phyloP scores from a whole-genome alignment of 37 sponge, comb jelly and placozoan genomes.

The Beroe forskalii region DNA sequence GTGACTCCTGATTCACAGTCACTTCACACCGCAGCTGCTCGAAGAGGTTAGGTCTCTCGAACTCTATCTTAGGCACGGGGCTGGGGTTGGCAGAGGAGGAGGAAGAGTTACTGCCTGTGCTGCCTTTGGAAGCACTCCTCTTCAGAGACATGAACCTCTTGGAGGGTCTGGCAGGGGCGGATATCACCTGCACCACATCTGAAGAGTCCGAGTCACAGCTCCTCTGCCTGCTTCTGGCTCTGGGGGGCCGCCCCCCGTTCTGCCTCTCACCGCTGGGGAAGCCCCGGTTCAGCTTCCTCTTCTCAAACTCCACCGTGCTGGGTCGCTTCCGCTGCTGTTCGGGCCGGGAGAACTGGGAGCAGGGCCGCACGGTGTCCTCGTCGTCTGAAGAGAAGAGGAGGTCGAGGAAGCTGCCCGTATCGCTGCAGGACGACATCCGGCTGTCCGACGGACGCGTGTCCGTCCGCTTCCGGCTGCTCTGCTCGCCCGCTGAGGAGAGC shows the following conservation, averaged over 20 bases:
- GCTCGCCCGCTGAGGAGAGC: background rate
- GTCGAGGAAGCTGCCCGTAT: constrained; percentile 45
- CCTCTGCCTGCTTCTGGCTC: background rate
- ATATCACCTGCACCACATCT: background rate
- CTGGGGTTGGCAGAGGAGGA: background rate
- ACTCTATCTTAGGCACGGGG: constrained; percentile 47
- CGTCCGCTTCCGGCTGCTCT: constrained; percentile 24
- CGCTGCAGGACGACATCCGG: background rate
- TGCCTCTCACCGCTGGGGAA: background rate
- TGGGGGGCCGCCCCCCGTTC: background rate
- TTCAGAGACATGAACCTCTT: constrained; percentile 18
- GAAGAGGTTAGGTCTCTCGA: constrained; percentile 49
- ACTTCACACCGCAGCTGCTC: constrained; percentile 49
- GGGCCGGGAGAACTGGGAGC: background rate
- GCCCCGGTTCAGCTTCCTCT: constrained; percentile 60
- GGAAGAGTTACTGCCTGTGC: constrained; percentile 20
- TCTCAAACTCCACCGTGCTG: background rate
- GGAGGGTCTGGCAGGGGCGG: constrained; percentile 8
- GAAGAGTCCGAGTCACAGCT: constrained; percentile 22
- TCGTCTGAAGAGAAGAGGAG: constrained; percentile 59
- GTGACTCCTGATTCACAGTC: background rate
- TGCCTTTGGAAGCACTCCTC: constrained; percentile 30
- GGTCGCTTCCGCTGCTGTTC: background rate
- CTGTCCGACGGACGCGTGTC: background rate
- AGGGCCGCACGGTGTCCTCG: background rate